phyloP scores from a whole-genome alignment of 1,140 invertebrate genomes.

The Hyposmocoma kahamanoa region DNA sequence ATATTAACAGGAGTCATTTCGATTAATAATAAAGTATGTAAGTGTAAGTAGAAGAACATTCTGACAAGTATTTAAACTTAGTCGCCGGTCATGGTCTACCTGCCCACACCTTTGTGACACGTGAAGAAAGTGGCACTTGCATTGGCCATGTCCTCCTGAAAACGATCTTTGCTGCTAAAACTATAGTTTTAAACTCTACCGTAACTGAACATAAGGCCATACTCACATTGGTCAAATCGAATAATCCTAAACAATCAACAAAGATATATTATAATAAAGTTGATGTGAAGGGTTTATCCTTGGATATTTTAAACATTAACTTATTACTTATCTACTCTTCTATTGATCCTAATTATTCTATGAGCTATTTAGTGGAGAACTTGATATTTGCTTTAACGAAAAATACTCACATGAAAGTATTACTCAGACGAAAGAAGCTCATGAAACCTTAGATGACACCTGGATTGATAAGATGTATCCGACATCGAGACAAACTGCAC shows the following conservation, averaged over 20 bases:
- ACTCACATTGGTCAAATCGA: too few relatives aligned
- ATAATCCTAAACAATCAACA: too few relatives aligned
- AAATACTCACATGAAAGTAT: neutral
- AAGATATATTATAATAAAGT: too few relatives aligned
- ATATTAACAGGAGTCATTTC: slow-evolving; percentile 7
- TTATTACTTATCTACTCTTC: neutral
- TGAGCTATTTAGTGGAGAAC: neutral
- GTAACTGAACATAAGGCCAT: too few relatives aligned
- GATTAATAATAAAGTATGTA: neutral
- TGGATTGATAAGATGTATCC: slow-evolving; percentile 15
- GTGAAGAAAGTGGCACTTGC: neutral
- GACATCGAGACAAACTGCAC: slow-evolving; percentile 15
- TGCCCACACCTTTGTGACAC: slow-evolving; percentile 3
- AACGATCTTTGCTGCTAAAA: too few relatives aligned
- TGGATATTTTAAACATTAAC: neutral
- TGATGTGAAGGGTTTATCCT: neutral
- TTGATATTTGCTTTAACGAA: neutral
- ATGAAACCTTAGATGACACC: slow-evolving; percentile 15
- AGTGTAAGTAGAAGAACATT: too few relatives aligned
- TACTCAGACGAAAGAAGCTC: neutral
- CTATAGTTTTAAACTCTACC: too few relatives aligned
- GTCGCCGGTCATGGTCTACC: slow-evolving; percentile 4
- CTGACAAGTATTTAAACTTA: neutral
- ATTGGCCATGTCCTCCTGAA: too few relatives aligned
- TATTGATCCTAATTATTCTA: neutral